Base-by-base conservation (phyloP, 1,140 invertebrate species). In the Heterodera carotae region DNA sequence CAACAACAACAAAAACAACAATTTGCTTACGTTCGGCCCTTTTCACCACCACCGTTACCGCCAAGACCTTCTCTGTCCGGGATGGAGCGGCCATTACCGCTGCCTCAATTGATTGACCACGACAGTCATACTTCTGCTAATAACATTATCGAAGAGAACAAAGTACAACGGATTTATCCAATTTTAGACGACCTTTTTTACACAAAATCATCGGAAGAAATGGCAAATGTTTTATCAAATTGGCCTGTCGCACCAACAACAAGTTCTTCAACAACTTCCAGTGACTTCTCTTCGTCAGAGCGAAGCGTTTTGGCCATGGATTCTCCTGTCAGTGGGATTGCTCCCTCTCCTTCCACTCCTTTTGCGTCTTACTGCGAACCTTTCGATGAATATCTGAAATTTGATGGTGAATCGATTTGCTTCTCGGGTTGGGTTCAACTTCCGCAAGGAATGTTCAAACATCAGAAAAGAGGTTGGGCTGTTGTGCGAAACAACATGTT, bases 361-460 rank as follows among this genome's bases (percentile, higher is more conserved):
- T 71, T 29, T 48, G 31, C 59, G 27, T 74, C 56, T 31, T 56
- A 56, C 18, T 59, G 64, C 39, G 72, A 74, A n/a, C 64, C 72
- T 31, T 74, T 74, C 36, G 72, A 56, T 31, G 64, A n/a, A 12
- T 56, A 56, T 56, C 12, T 39, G 2, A 77, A 80, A 69, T 78
- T 62, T 25, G 70, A 80, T 33, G 78, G 82, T 25, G 80, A 82
- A 76, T 70, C 64, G 18, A 59, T 83, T 48, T 83, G 83, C 66
- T 83, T 84, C 59, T 83, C 79, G 39, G 82, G 82, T 36, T 84
- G 80, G 80, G 83, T 83, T 18, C 69, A 74, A 34, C 59, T 79
- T 6, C 27, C 68, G 4, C 77, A 74, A 79, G 43, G 68, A 78
- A 81, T 68, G 34, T 81, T 74, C 72, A 81, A 85, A 71, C 64